Evolutionary conservation across 2,113 vertebrate species (phyloP).

Genomic region (Pseudolaguvia tuberculata): DNA sequence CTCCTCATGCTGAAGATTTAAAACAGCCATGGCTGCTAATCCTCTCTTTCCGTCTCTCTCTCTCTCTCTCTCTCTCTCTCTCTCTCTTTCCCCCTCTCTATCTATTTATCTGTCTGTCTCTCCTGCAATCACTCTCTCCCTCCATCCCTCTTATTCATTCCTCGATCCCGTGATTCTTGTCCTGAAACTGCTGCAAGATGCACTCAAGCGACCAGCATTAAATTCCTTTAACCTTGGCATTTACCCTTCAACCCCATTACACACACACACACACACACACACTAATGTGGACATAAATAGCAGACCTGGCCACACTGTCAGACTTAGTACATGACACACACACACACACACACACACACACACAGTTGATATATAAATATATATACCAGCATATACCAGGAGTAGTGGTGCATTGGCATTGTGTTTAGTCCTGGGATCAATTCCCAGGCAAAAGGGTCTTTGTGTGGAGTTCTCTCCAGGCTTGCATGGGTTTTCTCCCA

Average conservation of each 20-base stretch:
- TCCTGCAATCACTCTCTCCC: background rate
- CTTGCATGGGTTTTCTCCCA: too few relatives aligned
- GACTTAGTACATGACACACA: background rate
- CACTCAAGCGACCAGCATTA: conserved; percentile 39
- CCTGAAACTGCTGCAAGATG: conserved; percentile 50
- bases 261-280: conserved; percentile 7
- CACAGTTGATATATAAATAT: too few relatives aligned
- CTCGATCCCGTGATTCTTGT: conserved; percentile 50
- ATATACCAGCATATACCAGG: too few relatives aligned
- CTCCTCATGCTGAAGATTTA: conserved; percentile 67
- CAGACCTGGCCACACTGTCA: background rate
- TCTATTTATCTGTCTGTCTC: background rate
- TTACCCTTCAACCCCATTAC: conserved; percentile 5
- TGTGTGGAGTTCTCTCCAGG: too few relatives aligned
- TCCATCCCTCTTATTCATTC: conserved; percentile 17
- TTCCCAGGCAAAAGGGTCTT: too few relatives aligned
- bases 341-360: background rate
- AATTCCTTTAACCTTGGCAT: conserved; percentile 35
- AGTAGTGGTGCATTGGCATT: too few relatives aligned
- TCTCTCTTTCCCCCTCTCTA: background rate
- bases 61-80: background rate
- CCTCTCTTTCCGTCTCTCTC: conserved; percentile 24
- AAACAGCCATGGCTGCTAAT: conserved; percentile 58
- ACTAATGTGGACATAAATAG: conserved; percentile 24
- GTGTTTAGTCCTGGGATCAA: too few relatives aligned